phyloP scores from a whole-genome alignment of 2,888 invertebrate genomes.

The Monochamus alternatus region DNA sequence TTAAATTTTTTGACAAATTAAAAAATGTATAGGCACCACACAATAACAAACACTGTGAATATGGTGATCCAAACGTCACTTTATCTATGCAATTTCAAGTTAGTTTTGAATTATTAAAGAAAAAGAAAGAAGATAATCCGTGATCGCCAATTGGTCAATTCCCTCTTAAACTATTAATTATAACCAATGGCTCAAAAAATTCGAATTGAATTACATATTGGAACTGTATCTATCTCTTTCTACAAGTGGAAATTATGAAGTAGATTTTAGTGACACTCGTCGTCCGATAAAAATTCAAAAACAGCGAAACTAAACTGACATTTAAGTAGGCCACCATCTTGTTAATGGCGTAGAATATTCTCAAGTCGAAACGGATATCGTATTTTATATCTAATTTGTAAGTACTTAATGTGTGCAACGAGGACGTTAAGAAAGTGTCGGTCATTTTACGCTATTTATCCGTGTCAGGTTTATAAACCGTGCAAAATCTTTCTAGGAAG shows the following conservation, averaged over 20 bases:
- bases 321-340: conserved; percentile 43
- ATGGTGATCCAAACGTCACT: too few species aligned
- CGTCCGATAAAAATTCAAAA: conserved; percentile 5
- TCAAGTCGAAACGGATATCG: conserved; percentile 16
- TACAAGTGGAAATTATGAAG: neutral
- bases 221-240: too few species aligned
- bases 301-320: conserved; percentile 12
- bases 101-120: too few species aligned
- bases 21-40: too few species aligned
- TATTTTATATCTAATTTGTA: conserved; percentile 21
- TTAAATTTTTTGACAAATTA: too few species aligned
- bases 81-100: too few species aligned
- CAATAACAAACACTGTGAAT: too few species aligned
- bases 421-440: neutral
- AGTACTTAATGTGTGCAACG: conserved; percentile 18
- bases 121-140: too few species aligned
- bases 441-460: neutral
- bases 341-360: conserved; percentile 32
- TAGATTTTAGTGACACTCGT: neutral
- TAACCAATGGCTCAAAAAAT: too few species aligned
- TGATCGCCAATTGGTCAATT: too few species aligned
- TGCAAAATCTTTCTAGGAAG: neutral
- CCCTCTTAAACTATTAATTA: too few species aligned
- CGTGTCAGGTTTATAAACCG: neutral
- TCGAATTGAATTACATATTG: too few species aligned